Base-by-base conservation (phyloP, 2,113 vertebrate species). In the Alectura lathami region DNA sequence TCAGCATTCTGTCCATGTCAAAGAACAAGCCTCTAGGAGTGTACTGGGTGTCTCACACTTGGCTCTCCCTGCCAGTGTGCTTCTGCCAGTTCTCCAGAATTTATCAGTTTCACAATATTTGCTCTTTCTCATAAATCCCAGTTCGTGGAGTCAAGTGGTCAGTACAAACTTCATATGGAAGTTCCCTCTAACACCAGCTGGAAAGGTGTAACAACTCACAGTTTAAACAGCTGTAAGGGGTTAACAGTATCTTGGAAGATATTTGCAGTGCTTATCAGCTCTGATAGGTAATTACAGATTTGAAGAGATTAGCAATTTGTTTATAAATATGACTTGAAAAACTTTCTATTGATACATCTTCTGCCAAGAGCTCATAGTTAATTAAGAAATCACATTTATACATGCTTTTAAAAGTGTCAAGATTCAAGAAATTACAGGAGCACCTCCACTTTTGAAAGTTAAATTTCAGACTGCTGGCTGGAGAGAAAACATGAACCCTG, bases 311-410 rank as follows among this genome's bases (percentile, higher is more conserved):
- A 83, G 36, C 3, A 54, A 74, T 86, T 91, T 91, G 29, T 78
- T 90, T 90, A 66, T 72, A 70, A 83, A 74, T 51, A 43, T 7
- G 40, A 40, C n/a, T 78, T 86, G 11, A 88, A 70, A 91, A 90
- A 43, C 36, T 85, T 82, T 79, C 51, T 76, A 17, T 50, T 69
- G 66, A 83, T 45, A 43, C 3, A 2, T 73, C 70, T 87, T 85
- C 66, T 74, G 36, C 45, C 86, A 88, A 86, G 23, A 2, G 7
- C 48, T 82, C 67, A 62, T 22, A 50, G 16, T 67, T 88, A 74
- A 70, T 93, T 91, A 90, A 81, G 62, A 92, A 93, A 78, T 70
- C 54, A 64, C 32, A 88, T n/a, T 67, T 88, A 78, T 9, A 75
- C 32, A 51, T 56, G 32, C 56, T 84, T 68, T 83, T 78, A 9